phyloP scores from a whole-genome alignment of 2,888 invertebrate species.

The Machimus atricapillus region DNA sequence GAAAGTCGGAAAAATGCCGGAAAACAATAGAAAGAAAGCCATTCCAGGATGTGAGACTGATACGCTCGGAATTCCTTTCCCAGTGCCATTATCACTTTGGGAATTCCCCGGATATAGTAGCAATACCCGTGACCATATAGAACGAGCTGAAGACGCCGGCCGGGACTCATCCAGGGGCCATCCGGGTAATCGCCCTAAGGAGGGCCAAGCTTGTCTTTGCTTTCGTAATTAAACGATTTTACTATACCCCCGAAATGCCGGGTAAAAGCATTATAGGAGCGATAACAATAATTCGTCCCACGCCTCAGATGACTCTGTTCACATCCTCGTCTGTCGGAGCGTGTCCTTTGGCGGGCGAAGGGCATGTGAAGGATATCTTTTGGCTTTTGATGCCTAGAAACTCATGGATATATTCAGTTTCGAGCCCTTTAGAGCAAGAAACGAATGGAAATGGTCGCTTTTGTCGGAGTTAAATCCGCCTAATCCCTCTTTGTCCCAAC shows the following conservation, averaged over 20 bases:
- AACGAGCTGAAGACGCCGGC: background rate
- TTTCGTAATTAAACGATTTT: conserved; percentile 34
- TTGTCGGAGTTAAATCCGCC: background rate
- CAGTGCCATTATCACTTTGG: background rate
- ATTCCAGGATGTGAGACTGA: background rate
- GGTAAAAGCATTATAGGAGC: conserved; percentile 23
- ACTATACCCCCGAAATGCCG: conserved; percentile 8
- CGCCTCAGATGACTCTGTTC: background rate
- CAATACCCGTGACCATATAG: background rate
- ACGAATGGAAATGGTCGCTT: conserved; percentile 13
- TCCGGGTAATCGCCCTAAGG: background rate
- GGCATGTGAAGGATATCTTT: background rate
- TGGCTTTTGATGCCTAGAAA: background rate
- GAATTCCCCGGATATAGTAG: background rate
- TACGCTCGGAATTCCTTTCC: background rate
- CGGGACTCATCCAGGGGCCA: background rate
- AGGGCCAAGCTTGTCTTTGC: background rate
- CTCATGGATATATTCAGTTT: background rate
- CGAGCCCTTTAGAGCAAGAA: background rate
- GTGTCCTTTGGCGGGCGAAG: background rate
- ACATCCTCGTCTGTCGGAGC: background rate
- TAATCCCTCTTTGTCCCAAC: background rate
- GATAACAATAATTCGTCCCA: conserved; percentile 29
- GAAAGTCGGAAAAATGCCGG: background rate
- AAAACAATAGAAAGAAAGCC: background rate